Percentiles rank a stretch among this genome's conserved stretches.
These are phyloP conservation scores for Nemurella pictetii DNA, from an alignment of 2,888 invertebrate species.

Conservation along the genomic window DNA sequence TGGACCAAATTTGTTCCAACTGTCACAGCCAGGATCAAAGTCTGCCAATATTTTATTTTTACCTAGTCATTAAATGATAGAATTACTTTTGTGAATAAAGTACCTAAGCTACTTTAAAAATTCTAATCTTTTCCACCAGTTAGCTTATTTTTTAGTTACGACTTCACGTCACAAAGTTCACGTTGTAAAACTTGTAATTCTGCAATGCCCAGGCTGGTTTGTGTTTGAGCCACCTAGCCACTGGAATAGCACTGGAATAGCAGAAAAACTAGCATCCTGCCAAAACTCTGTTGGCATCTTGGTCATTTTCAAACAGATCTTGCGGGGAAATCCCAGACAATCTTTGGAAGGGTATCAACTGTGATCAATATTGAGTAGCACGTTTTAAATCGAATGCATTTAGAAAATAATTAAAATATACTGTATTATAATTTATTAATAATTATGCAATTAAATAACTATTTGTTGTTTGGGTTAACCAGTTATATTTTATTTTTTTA, in stretches of 20 bases:
- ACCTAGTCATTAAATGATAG: neutral
- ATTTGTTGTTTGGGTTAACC: conserved; percentile 11
- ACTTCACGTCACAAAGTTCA: neutral
- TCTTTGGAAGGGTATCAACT: neutral
- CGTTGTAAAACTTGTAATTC: neutral
- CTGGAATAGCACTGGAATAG: neutral
- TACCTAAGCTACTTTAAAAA: neutral
- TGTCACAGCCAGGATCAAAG: neutral
- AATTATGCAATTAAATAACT: neutral
- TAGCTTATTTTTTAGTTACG: neutral
- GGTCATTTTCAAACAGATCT: neutral
- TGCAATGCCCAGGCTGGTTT: neutral
- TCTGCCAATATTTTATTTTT: neutral
- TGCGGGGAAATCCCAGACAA: neutral
- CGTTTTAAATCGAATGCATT: neutral
- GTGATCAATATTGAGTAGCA: neutral
- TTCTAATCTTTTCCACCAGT: neutral
- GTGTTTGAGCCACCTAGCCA: neutral
- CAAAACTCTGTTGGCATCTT: neutral
- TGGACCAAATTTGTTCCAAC: neutral
- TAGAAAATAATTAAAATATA: neutral
- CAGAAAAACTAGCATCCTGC: neutral
- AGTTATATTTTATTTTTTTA: neutral
- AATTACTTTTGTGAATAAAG: neutral
- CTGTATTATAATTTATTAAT: conserved; percentile 12